phyloP scores from a whole-genome alignment of 2,113 vertebrate species.

The Heterocephalus glaber region DNA sequence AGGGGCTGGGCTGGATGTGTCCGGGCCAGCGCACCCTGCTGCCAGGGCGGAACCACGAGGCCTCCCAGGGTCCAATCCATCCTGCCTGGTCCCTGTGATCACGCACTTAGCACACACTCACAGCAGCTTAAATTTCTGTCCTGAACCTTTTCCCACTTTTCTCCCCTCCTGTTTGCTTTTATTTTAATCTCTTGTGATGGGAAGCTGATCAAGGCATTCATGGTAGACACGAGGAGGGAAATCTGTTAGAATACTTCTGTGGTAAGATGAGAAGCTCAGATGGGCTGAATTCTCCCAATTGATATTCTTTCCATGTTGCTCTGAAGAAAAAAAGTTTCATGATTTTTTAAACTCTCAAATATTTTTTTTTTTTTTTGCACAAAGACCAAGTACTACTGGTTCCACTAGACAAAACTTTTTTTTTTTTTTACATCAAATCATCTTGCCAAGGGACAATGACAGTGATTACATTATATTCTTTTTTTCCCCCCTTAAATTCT shows the following conservation, averaged over 20 bases:
- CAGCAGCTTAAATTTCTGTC: constrained; percentile 1
- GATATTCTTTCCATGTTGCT: constrained; percentile 47
- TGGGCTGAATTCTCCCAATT: background rate
- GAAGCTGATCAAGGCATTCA: constrained; percentile 28
- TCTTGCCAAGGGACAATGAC: background rate
- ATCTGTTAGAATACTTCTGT: background rate
- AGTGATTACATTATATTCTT: background rate
- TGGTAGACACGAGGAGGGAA: background rate
- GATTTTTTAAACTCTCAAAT: background rate
- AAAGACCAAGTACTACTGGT: background rate
- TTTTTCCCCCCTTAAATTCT: no score
- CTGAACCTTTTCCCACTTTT: background rate
- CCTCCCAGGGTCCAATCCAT: accelerated
- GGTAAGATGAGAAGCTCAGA: background rate
- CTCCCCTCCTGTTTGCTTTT: background rate
- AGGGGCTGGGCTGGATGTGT: background rate
- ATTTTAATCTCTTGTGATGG: background rate
- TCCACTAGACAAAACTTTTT: background rate
- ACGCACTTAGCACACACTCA: background rate
- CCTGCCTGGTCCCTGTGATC: background rate
- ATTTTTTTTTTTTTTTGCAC: background rate
- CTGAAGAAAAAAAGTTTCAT: background rate
- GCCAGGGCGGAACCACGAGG: background rate
- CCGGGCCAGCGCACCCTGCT: accelerated
- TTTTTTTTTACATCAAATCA: background rate